phyloP scores from a whole-genome alignment of 23 tunicate species.

The Oikopleura dioica region DNA sequence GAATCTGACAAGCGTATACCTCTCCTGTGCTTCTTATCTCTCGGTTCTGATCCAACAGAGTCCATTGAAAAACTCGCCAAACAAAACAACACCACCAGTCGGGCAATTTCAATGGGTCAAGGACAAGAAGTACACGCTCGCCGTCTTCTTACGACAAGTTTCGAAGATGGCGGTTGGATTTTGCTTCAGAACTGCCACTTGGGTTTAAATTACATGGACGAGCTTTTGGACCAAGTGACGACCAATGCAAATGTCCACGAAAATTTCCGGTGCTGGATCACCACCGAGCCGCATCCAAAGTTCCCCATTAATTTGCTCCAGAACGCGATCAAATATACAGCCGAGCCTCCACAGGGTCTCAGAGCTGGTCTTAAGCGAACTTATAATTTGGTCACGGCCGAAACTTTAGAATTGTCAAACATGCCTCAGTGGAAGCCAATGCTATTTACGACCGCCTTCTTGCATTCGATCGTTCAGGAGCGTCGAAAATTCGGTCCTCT shows the following conservation, averaged over 20 bases:
- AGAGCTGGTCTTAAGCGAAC: conserved; percentile 93
- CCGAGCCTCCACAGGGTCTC: conserved; percentile 96
- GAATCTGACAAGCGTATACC: conserved; percentile 64
- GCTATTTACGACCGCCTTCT: conserved; percentile 78
- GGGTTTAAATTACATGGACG: conserved; percentile 92
- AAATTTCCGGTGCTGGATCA: conserved; percentile 71
- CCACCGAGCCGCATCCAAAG: conserved; percentile 88
- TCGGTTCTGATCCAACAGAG: conserved; percentile 99
- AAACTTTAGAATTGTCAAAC: conserved; percentile 69
- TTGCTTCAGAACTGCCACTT: conserved; percentile 95
- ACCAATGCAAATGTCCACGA: conserved; percentile 52
- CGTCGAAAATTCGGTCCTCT: conserved; percentile 94
- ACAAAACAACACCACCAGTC: conserved; percentile 23
- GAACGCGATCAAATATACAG: conserved; percentile 87
- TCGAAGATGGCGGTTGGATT: conserved; percentile 92
- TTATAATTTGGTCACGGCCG: conserved; percentile 60
- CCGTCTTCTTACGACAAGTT: conserved; percentile 45
- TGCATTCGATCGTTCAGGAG: conserved; percentile 90
- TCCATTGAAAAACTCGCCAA: conserved; percentile 76
- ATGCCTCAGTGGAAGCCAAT: conserved; percentile 99
- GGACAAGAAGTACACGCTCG: conserved; percentile 99
- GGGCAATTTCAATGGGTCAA: conserved; percentile 97
- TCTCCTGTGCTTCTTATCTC: conserved; percentile 82
- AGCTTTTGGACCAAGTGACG: conserved; percentile 78
- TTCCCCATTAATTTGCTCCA: conserved; percentile 96